Percentiles rank a stretch among this genome's conserved stretches.
Conservation (phyloP, 92 coral and sea anemone genomes). For the Phenganax stokvisi region DNA sequence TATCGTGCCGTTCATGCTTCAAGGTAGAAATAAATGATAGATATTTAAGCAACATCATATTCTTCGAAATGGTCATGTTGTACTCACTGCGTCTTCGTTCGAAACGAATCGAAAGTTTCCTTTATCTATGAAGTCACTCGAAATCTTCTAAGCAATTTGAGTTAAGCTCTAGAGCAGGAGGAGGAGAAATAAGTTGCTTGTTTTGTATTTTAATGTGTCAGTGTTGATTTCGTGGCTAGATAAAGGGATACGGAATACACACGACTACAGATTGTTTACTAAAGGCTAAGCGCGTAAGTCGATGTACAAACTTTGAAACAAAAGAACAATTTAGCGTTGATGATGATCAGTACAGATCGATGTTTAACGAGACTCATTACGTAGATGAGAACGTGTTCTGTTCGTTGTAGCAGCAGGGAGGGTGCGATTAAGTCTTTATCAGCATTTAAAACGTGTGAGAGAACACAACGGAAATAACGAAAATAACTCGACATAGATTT, state of each 20-base stretch:
- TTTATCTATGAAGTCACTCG: background rate
- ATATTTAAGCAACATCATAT: background rate
- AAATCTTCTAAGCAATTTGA: background rate
- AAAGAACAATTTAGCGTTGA: slow-evolving; percentile 24
- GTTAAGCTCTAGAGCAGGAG: background rate
- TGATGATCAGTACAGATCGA: slow-evolving; percentile 2
- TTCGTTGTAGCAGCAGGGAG: slow-evolving; percentile 23
- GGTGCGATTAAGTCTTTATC: slow-evolving; percentile 39
- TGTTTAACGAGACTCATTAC: slow-evolving; percentile 23
- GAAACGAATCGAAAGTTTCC: no score
- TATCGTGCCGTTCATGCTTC: background rate
- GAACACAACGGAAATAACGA: slow-evolving; percentile 41
- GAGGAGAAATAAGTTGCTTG: background rate
- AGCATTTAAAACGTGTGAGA: slow-evolving; percentile 25
- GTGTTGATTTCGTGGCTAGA: slow-evolving; percentile 38
- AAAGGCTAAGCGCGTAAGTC: slow-evolving; percentile 36
- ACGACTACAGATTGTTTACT: slow-evolving; percentile 27
- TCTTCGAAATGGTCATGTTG: no score
- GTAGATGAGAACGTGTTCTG: background rate
- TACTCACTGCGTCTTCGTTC: no score
- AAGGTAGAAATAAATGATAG: slow-evolving; percentile 1
- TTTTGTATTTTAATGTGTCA: slow-evolving; percentile 31
- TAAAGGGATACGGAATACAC: slow-evolving; percentile 19
- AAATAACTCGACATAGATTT: slow-evolving; percentile 30
- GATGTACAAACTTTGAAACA: slow-evolving; percentile 29